Base-by-base conservation (phyloP, 1,140 invertebrate species). In the Schlechtendalia chinensis region DNA sequence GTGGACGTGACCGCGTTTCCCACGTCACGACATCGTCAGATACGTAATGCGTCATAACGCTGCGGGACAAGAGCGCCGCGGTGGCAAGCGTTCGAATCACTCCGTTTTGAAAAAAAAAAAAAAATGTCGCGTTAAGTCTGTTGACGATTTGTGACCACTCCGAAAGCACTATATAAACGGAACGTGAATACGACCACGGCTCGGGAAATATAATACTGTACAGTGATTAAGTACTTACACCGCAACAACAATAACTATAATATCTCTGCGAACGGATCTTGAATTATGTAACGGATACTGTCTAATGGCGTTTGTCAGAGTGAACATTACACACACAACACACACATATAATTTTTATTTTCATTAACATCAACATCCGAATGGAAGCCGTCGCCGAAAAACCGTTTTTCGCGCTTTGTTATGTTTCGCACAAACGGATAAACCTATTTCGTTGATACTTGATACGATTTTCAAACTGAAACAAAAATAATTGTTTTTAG, bases 241-340 rank as follows among this genome's bases (percentile, higher is more conserved):
- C 12, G 19, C 29, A 32, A 63, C 11, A 39, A 11, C 24, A 11
- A 67, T 12, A 14, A 67, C 10, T 17, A 39, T 67, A 67, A 67
- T 67, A 45, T 22, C 8, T 5, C 39, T 39, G 32, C 19, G 19
- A 67, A 19, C 1, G 32, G 32, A 63, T 63, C 29, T 29, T 2
- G 61, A 39, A 65, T 65, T 39, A n/a, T n/a, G 61, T 67, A 67
- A 67, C 39, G 63, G n/a, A 67, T 67, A 67, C 63, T 39, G 32
- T 67, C 39, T 22, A 32, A 67, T 39, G 32, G 32, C n/a, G 32
- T 12, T 65, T 32, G 10, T 1, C 11, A 19, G 29, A 19, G 19
- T n/a, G 61, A 10, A 16, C 19, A 10, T 32, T 29, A 19, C 32
- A 12, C 19, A 45, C 10, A 45, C 10, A 50, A 50, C 12, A 50